Percentiles rank a stretch among this genome's conserved stretches.
These are phyloP conservation scores for Zele albiditarsus DNA, from an alignment of 2,888 invertebrate species.

Conservation along the genomic window DNA sequence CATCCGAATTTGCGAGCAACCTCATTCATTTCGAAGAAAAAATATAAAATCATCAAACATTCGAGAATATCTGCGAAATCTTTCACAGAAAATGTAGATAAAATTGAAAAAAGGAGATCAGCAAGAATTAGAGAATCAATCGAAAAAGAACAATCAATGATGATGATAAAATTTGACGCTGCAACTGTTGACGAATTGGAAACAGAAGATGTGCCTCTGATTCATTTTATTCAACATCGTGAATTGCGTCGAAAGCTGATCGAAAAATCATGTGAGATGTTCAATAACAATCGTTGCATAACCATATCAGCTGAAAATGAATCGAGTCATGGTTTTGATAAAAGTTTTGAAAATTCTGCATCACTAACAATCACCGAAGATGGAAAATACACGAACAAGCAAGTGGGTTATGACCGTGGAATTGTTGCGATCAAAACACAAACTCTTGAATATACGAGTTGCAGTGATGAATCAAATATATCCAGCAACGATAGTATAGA, in stretches of 20 bases:
- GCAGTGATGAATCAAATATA: not conserved
- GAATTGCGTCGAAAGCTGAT: not conserved
- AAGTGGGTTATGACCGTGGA: not conserved
- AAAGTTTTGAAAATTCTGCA: not conserved
- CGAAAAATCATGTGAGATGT: not conserved
- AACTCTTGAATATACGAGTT: not conserved
- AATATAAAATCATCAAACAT: slow-evolving; percentile 50
- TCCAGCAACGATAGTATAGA: not conserved
- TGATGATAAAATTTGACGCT: not conserved
- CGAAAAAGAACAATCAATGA: not conserved
- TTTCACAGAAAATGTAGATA: not conserved
- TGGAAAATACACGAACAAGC: not conserved
- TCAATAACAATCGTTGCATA: not conserved
- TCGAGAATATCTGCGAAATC: not conserved
- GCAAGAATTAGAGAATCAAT: not conserved
- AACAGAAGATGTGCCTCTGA: not conserved
- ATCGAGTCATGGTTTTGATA: not conserved
- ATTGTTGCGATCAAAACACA: not conserved
- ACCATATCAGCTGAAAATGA: not conserved
- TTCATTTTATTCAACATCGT: not conserved
- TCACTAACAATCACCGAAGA: not conserved
- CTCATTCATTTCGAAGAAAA: slow-evolving; percentile 37
- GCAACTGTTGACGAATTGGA: not conserved
- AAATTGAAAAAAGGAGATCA: not conserved
- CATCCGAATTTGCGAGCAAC: slow-evolving; percentile 52